Evolutionary conservation across 2,888 invertebrate genomes (phyloP), one percentile per base, ranked within the genome.

Genomic region (Allacma fusca): DNA sequence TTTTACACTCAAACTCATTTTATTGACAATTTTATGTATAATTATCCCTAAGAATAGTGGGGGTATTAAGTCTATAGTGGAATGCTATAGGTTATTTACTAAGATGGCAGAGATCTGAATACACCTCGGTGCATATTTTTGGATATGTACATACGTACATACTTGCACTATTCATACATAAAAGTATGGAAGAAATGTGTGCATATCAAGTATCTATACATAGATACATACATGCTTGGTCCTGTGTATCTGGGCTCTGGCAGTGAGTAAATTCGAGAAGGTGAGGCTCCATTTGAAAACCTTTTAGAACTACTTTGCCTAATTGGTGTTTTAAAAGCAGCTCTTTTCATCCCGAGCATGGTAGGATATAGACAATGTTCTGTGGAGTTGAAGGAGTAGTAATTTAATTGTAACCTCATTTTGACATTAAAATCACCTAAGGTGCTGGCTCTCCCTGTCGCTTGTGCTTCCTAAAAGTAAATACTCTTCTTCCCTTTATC

Each of bases 371-470:
- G 19, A 50, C 19, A 50, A 50, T 19, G 50, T 5, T 5, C 4
- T 50, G 19, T 13, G n/a, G 50, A 50, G n/a, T 5, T 50, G 50
- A 50, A 50, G 50, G n/a, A 50, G 9, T 50, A 50, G 50, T 50
- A 50, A 50, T 50, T n/a, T 50, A 50, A 50, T 50, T 50, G 50
- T 50, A 50, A 50, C 50, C 28, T 65, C 24, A 26, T 2, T 65
- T n/a, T 65, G 65, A 26, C 26, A 26, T 26, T n/a, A 65, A 28
- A 65, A 9, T 65, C 65, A 65, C 65, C 65, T 29, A 19, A 28
- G 65, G 65, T 65, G 65, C 24, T 65, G 62, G 12, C 28, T 28
- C n/a, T 50, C 2, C 19, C 19, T 50, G 2, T 16, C 19, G n/a
- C 19, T 50, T 50, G 7, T 50, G 2, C 50, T 2, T 50, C 50